Base-by-base conservation (phyloP, 2,888 invertebrate species). In the Agonopterix arenella region DNA sequence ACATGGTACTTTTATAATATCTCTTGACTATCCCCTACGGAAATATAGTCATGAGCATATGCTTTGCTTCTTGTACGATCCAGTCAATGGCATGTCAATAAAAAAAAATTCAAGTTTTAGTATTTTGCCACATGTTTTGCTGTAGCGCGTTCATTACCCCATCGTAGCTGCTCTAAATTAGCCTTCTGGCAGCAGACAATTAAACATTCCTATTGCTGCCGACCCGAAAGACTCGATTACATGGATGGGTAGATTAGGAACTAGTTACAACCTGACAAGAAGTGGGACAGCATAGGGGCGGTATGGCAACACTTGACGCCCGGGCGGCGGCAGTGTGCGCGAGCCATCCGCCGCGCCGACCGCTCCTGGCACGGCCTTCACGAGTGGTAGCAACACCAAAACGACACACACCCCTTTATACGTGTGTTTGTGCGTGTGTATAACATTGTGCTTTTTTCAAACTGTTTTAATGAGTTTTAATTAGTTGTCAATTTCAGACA, bases 251-350 rank as follows among this genome's bases (percentile, higher is more conserved):
- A 65, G 59, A 64, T 70, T 68, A 55, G 56, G 58, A 65, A 65
- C 61, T 63, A 57, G 57, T 66, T 65, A 58, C 53, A 50, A 51
- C 52, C 50, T n/a, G 36, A n/a, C 16, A 36, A 36, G 43, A 43
- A 18, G 18, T n/a, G 43, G 36, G 36, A 36, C 11, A 36, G 38
- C 11, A 36, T 11, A 36, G 47, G 5, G 36, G 36, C 49, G 52
- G 54, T 56, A 58, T 71, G 81, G 83, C 75, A 86, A 81, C 80
- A 70, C 75, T 44, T 57, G 49, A 57, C 49, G 63, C 84, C 85
- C 85, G 86, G 86, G 86, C 81, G 76, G 75, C 80, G 84, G 75
- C 86, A 88, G 88, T 88, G 70, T 82, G 82, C 86, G 86, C 88
- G 84, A 82, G 76, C 64, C 71, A 65, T 59, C 68, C 54, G 64